Base-by-base conservation (phyloP, 1,140 invertebrate genomes). In the Drosophila suzukii region DNA sequence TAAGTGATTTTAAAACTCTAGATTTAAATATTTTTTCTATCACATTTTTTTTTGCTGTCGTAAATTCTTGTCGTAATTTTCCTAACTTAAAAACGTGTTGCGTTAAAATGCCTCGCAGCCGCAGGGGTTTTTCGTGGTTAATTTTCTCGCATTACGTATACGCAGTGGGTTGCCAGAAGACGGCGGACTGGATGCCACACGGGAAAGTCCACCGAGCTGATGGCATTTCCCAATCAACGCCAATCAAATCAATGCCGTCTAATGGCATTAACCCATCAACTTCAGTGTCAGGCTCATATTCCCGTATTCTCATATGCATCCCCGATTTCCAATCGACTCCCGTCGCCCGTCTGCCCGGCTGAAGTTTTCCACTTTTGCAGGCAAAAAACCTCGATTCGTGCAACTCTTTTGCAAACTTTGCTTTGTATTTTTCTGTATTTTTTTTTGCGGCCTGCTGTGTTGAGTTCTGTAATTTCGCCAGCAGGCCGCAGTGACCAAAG, bases 261-360 rank as follows among this genome's bases (percentile, higher is more conserved):
- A 89, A 89, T 89, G 84, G 84, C 84, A 89, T 89, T 89, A 89
- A 84, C 80, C 84, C 85, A 81, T 89, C 84, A 89, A 75, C 83
- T 79, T 80, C 80, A 83, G 72, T 89, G 76, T 77, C 79, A 75
- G 78, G 60, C 57, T 54, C 46, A 39, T 24, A 43, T 38, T 46
- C 30, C 36, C 57, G 59, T 76, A 68, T 76, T 39, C 30, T 41
- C 58, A 68, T 77, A 77, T 77, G 74, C 74, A 77, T 70, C 47
- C 65, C 51, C 36, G 67, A 36, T 41, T 41, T 49, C 51, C 51
- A 57, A 70, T 41, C 65, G 43, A 46, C 17, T 46, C 55, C 43
- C 7, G 17, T 12, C 54, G 6, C 4, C 65, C 51, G 20, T 4
- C 30, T 34, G 53, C 4, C 39, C 30, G 34, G 27, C 65, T 68